phyloP scores from a whole-genome alignment of 2,113 vertebrate species.

The Echinops telfairi region DNA sequence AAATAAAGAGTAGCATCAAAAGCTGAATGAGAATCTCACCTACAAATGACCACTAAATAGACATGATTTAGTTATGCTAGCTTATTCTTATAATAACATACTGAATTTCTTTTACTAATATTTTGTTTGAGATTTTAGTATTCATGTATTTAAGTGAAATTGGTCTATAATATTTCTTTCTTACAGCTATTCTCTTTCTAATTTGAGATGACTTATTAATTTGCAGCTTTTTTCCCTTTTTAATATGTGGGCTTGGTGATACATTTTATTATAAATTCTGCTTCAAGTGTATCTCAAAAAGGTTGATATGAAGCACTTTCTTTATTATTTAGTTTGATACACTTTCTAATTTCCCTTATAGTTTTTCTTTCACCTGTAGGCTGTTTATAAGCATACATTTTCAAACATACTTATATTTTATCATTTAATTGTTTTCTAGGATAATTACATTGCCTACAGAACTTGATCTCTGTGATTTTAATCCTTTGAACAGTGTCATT shows the following conservation, averaged over 20 bases:
- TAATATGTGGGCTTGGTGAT: background rate
- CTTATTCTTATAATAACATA: background rate
- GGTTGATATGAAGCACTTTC: constrained; percentile 51
- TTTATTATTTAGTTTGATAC: constrained; percentile 27
- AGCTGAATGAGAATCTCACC: constrained; percentile 4
- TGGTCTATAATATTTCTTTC: too few species aligned
- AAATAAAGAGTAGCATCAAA: constrained; percentile 59
- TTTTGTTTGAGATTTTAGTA: constrained; percentile 45
- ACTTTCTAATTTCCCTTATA: constrained; percentile 43
- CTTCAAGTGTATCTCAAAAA: background rate
- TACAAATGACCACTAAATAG: background rate
- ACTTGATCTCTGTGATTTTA: constrained; percentile 40
- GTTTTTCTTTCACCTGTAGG: constrained; percentile 3
- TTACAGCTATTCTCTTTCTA: background rate
- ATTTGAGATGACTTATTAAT: constrained; percentile 51
- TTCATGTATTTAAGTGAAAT: background rate
- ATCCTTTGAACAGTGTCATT: background rate
- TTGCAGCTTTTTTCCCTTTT: constrained; percentile 44
- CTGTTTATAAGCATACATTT: constrained; percentile 46
- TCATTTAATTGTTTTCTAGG: constrained; percentile 41
- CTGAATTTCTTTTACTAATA: constrained; percentile 34
- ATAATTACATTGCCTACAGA: background rate
- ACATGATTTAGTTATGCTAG: background rate
- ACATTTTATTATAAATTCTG: constrained; percentile 40
- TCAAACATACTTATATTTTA: background rate